Conservation (phyloP, 2,797 vertebrate species). For the Tapera naevia region DNA sequence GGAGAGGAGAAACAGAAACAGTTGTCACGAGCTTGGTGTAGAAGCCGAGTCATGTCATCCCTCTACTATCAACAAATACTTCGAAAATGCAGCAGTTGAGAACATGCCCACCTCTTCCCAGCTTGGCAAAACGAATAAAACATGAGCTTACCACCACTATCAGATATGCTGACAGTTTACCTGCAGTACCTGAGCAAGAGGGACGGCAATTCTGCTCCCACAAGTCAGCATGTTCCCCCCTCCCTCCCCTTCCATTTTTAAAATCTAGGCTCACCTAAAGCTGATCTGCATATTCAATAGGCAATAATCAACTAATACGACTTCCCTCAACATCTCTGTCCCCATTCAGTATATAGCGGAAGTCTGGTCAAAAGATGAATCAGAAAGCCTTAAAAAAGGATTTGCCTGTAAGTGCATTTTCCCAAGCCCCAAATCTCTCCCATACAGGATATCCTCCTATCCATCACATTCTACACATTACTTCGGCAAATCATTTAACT, state of each 20-base stretch:
- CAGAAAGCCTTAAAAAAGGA: background rate
- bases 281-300: background rate
- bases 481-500: background rate
- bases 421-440: background rate
- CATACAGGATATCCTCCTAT: background rate
- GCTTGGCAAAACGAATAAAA: background rate
- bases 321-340: background rate
- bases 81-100: background rate
- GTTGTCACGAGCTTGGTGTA: background rate
- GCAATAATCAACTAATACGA: background rate
- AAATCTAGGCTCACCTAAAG: background rate
- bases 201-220: background rate
- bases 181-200: background rate
- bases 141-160: background rate
- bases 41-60: conserved; percentile 11
- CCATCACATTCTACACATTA: background rate
- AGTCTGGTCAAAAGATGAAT: background rate
- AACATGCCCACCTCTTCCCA: background rate
- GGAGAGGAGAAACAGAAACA: conserved; percentile 7
- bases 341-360: background rate
- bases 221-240: background rate
- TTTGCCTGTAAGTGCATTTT: background rate
- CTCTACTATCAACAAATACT: conserved; percentile 3
- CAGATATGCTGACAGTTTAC: background rate
- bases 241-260: background rate